A percentile compares a stretch with the other conserved stretches of the same genome.
Evolutionary conservation across 1,140 invertebrate species (phyloP).

Genomic region (Platyura marginata): DNA sequence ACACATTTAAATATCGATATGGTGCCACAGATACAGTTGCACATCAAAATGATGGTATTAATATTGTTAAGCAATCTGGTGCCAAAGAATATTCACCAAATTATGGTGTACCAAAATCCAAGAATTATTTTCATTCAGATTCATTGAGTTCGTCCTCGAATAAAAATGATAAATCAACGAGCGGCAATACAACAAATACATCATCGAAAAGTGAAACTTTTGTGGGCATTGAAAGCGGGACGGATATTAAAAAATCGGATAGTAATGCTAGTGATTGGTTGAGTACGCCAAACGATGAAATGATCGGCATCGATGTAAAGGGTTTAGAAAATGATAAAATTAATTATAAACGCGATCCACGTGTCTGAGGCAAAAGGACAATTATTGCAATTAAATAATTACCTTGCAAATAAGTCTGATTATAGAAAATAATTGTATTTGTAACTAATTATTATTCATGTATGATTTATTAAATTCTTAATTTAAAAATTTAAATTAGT

Average conservation of each 20-base stretch:
- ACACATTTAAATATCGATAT: neutral
- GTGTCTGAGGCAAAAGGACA: neutral
- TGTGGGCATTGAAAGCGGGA: neutral
- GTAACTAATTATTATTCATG: no score
- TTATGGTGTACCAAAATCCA: conserved; percentile 1
- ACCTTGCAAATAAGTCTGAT: no score
- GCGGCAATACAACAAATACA: neutral
- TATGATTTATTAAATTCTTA: no score
- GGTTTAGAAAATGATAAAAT: conserved; percentile 5
- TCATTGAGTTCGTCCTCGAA: conserved; percentile 1
- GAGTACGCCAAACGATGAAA: conserved; percentile 3
- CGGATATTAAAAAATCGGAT: conserved; percentile 4
- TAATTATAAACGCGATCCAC: conserved; percentile 1
- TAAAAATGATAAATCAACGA: conserved; percentile 1
- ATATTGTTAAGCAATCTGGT: conserved; percentile 2
- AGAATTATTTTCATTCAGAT: conserved; percentile 1
- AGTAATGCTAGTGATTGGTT: conserved; percentile 3
- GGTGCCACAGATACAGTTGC: neutral
- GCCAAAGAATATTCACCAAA: conserved; percentile 3
- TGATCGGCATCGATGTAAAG: conserved; percentile 4
- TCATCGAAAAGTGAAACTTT: neutral
- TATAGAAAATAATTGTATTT: no score
- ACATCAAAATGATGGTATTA: conserved; percentile 2
- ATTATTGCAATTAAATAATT: no score
- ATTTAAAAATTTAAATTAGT: no score